Evolutionary conservation across 2,888 invertebrate genomes (phyloP), one percentile per base, ranked within the genome.

Genomic region (Emmelina monodactyla): DNA sequence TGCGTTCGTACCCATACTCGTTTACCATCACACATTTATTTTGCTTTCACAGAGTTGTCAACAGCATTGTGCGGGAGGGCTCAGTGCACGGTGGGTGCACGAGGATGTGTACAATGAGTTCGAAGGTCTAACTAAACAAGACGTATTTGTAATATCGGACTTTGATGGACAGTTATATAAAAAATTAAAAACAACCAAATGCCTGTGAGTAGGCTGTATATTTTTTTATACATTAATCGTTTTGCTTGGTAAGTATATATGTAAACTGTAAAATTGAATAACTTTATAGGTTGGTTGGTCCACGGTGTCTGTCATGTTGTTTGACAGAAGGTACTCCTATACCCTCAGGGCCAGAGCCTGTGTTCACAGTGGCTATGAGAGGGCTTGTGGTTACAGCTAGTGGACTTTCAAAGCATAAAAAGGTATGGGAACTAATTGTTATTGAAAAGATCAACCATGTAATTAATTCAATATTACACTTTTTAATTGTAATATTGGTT

Each of bases 311-410:
- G 11, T 75, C 89, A 33, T 83, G 85, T 30, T 94, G 93, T 52
- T 65, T 93, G 29, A 79, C 83, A 16, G 87, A 88, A 51, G 86
- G 86, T 10, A 82, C 84, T 49, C 78, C 88, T 0, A 87, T 95
- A 46, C 94, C 94, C 0, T 83, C 87, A 35, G 87, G 85, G 3
- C 82, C 83, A 0, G 86, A 85, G 51, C 93, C 95, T 0, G 85
- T 95, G 1, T 92, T 84, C 52, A 91, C 89, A 14, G 83, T 91
- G 32, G 90, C 92, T 0, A 93, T 96, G 94, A 76, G 85, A 46
- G 83, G 85, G 13, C 62, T 90, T 14, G 76, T 86, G 4, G 69
- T 92, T 15, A 86, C 88, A 2, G 83, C 85, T 11, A 89, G 90
- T 40, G 84, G 85, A 2, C 55, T 85, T 3, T 55, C 75, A n/a